Percentiles rank a stretch among this genome's conserved stretches.
These are phyloP conservation scores for Thecocarcelia acutangulata DNA, from an alignment of 2,888 invertebrate genomes.

Conservation along the genomic window DNA sequence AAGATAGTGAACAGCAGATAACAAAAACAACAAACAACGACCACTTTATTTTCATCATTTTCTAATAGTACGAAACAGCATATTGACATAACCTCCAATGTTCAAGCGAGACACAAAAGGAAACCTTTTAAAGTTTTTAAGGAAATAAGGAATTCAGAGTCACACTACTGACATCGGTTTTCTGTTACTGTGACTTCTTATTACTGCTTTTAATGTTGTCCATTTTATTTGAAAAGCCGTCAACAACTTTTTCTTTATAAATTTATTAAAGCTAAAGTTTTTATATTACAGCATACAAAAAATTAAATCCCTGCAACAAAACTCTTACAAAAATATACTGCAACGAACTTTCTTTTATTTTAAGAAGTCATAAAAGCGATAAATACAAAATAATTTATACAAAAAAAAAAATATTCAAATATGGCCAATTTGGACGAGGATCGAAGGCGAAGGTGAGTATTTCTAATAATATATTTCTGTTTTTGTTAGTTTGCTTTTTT, in stretches of 20 bases:
- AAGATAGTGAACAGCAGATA: constrained; percentile 6
- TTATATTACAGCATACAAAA: constrained; percentile 4
- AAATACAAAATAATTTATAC: constrained; percentile 29
- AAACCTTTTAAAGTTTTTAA: constrained; percentile 10
- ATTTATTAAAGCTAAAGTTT: constrained; percentile 52
- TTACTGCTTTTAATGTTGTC: constrained; percentile 56
- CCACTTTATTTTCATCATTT: constrained; percentile 47
- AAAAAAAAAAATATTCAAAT: constrained; percentile 44
- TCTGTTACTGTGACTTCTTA: constrained; percentile 7
- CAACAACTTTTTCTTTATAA: constrained; percentile 59
- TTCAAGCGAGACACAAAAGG: constrained; percentile 2
- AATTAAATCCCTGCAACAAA: constrained; percentile 28
- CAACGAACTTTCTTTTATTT: constrained; percentile 20
- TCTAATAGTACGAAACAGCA: constrained; percentile 52
- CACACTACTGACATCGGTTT: neutral
- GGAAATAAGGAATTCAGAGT: constrained; percentile 39
- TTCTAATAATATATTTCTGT: no score
- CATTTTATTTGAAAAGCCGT: constrained; percentile 57
- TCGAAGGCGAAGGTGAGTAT: constrained; percentile 72
- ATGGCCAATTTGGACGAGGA: constrained; percentile 72
- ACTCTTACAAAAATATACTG: neutral
- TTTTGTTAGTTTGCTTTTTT: neutral
- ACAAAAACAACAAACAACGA: neutral
- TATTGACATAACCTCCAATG: constrained; percentile 53
- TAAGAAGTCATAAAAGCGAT: neutral